Percentiles rank a stretch among this genome's conserved stretches.
phyloP scores from a whole-genome alignment of 2,113 vertebrate genomes.

The Pangasianodon hypophthalmus region DNA sequence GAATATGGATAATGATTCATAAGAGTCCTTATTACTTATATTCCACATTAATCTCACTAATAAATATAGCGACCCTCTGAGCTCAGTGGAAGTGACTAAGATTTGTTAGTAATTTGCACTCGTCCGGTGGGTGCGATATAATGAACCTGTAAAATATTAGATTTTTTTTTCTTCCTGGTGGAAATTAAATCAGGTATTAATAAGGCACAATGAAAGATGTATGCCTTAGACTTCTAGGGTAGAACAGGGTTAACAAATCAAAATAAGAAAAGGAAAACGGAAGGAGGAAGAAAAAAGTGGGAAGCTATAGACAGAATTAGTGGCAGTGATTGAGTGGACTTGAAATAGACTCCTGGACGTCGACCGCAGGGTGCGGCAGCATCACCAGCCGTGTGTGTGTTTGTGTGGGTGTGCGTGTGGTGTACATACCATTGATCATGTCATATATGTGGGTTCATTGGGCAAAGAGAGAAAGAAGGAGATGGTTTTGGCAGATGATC shows the following conservation, averaged over 20 bases:
- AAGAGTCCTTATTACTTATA: background rate
- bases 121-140: background rate
- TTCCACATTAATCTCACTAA: background rate
- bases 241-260: slow-evolving; percentile 33
- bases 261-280: background rate
- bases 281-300: background rate
- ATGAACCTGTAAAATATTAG: background rate
- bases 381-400: slow-evolving; percentile 28
- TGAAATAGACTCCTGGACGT: slow-evolving; percentile 42
- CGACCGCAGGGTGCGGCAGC: slow-evolving; percentile 39
- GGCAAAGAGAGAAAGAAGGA: slow-evolving; percentile 16
- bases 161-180: background rate
- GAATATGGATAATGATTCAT: background rate
- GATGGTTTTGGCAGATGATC: slow-evolving; percentile 41
- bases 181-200: slow-evolving; percentile 37
- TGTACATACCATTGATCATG: slow-evolving; percentile 36
- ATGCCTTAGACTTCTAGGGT: background rate
- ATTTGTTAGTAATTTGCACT: background rate
- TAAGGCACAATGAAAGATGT: background rate
- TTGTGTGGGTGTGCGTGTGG: slow-evolving; percentile 22
- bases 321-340: slow-evolving; percentile 39
- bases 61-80: background rate
- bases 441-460: slow-evolving; percentile 43
- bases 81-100: background rate
- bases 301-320: slow-evolving; percentile 22